A percentile compares a stretch with the other conserved stretches of the same genome.
Evolutionary conservation across 2,797 vertebrate species (phyloP).

Genomic region (Sebastes hubbsi): DNA sequence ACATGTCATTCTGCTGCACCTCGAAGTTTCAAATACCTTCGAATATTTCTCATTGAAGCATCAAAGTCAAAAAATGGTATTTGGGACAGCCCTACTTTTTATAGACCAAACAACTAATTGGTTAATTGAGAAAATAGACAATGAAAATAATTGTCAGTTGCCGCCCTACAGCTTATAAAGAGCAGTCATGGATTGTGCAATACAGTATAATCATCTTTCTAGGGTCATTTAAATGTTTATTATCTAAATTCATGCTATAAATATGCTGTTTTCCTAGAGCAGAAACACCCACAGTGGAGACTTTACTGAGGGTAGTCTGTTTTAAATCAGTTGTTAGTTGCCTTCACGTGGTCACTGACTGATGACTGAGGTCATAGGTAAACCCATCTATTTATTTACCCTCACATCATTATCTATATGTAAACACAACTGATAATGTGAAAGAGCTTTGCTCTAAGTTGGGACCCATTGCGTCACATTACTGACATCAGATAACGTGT

Average conservation of each 20-base stretch:
- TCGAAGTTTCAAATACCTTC: too few species aligned
- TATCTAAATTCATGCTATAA: not conserved
- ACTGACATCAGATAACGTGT: conserved; percentile 4
- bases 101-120: too few species aligned
- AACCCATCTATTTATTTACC: conserved; percentile 16
- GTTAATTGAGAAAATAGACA: too few species aligned
- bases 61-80: too few species aligned
- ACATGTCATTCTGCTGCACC: fast-evolving
- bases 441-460: not conserved
- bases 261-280: not conserved
- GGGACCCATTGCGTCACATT: not conserved
- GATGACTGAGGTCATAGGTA: conserved; percentile 19
- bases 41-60: too few species aligned
- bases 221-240: not conserved
- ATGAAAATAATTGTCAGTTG: too few species aligned
- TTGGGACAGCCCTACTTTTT: too few species aligned
- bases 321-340: not conserved
- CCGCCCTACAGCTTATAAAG: not conserved
- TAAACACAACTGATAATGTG: conserved; percentile 21
- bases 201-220: not conserved
- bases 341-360: not conserved
- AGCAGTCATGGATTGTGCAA: not conserved
- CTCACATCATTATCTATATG: not conserved
- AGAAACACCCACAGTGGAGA: not conserved
- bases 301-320: not conserved